These are phyloP conservation scores for Laticauda laticaudata DNA, from an alignment of 2,113 vertebrate species.

Conservation along the genomic window DNA sequence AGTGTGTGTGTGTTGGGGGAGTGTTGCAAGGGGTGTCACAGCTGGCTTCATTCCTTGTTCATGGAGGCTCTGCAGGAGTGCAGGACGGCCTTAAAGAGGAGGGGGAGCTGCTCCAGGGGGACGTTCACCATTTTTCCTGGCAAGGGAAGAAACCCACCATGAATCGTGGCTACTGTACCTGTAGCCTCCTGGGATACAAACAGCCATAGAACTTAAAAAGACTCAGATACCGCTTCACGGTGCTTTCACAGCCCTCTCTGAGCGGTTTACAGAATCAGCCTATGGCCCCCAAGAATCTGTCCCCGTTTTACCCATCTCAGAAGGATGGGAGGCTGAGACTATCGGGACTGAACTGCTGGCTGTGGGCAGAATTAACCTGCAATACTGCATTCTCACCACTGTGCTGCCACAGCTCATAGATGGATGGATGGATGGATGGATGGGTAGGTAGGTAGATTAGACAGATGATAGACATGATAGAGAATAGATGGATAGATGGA, in stretches of 20 bases:
- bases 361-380: background rate
- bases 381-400: background rate
- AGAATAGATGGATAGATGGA: no score
- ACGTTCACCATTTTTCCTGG: slow-evolving; percentile 97
- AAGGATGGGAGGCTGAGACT: background rate
- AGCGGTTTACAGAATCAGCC: background rate
- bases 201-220: no score
- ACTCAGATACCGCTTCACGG: background rate
- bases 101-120: slow-evolving; percentile 95
- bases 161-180: slow-evolving; percentile 38
- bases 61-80: slow-evolving; percentile 95
- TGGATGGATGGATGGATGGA: no score
- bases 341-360: background rate
- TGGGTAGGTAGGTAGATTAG: no score
- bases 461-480: no score
- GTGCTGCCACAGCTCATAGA: background rate
- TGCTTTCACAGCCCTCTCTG: background rate
- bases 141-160: slow-evolving; percentile 29
- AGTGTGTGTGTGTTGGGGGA: no score
- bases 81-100: slow-evolving; percentile 98
- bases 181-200: background rate
- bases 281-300: background rate
- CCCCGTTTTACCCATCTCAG: background rate
- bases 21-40: slow-evolving; percentile 48
- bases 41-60: slow-evolving; percentile 78